Evolutionary conservation across 2,113 vertebrate genomes (phyloP).

Genomic region (cat (Felis catus)): DNA sequence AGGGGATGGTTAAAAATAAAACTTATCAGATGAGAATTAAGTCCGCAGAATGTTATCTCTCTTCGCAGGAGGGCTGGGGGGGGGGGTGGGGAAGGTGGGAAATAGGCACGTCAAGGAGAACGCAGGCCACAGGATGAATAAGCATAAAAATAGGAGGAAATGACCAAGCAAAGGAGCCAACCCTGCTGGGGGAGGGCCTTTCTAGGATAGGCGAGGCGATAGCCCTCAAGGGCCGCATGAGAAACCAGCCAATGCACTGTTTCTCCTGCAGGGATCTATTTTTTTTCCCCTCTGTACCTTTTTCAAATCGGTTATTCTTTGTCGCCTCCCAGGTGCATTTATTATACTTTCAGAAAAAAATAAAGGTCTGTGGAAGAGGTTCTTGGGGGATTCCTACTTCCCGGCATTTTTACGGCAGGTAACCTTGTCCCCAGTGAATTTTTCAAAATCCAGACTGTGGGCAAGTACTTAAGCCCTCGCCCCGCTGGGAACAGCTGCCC

Average conservation of each 20-base stretch:
- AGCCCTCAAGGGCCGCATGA: neutral
- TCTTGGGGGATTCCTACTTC: slow-evolving; percentile 12
- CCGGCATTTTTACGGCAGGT: neutral
- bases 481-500: neutral
- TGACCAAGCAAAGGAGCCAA: slow-evolving; percentile 17
- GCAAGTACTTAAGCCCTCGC: neutral
- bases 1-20: slow-evolving; percentile 82
- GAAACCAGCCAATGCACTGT: neutral
- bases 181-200: neutral
- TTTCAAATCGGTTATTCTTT: neutral
- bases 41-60: slow-evolving; percentile 82
- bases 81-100: no score
- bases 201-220: neutral
- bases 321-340: neutral
- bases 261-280: neutral
- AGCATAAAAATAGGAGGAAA: slow-evolving; percentile 83
- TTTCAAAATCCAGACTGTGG: neutral
- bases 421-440: neutral
- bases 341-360: neutral
- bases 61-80: slow-evolving; percentile 61
- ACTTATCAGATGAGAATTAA: slow-evolving; percentile 81
- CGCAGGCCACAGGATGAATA: slow-evolving; percentile 79
- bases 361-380: neutral
- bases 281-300: neutral
- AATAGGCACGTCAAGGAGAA: slow-evolving; percentile 74